Percentiles rank a stretch among this genome's conserved stretches.
phyloP scores from a whole-genome alignment of 2,797 vertebrate genomes.

The Toxotes lorentzi region DNA sequence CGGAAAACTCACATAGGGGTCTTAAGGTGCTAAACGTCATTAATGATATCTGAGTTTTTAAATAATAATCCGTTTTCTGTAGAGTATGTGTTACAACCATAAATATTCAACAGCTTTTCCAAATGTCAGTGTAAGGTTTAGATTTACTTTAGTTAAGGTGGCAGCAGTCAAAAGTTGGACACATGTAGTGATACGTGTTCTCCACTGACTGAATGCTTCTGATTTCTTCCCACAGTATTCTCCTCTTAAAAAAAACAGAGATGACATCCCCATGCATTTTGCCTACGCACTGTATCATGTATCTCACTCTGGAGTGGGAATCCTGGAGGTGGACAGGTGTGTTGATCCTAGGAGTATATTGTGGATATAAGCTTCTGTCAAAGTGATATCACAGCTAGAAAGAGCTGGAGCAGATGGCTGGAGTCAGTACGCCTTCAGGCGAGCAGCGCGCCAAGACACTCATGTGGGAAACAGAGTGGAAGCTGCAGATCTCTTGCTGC shows the following conservation, averaged over 20 bases:
- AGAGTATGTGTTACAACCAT: neutral
- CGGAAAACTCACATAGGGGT: neutral
- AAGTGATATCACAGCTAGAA: conserved; percentile 49
- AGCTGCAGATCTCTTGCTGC: conserved; percentile 20
- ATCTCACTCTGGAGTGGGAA: conserved; percentile 59
- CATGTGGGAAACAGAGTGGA: conserved; percentile 40
- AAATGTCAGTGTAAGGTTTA: neutral
- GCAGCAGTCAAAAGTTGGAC: neutral
- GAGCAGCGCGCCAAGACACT: conserved; percentile 17
- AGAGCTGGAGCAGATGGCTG: conserved; percentile 62
- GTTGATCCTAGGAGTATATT: conserved; percentile 55
- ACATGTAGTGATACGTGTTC: neutral
- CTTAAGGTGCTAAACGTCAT: neutral
- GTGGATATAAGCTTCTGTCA: conserved; percentile 69
- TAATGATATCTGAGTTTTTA: neutral
- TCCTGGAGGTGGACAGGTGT: conserved; percentile 75
- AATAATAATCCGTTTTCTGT: neutral
- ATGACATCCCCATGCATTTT: conserved; percentile 66
- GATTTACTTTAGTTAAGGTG: neutral
- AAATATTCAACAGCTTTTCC: neutral
- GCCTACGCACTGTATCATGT: conserved; percentile 51
- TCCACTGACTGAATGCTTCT: conserved; percentile 1
- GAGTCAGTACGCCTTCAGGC: conserved; percentile 38
- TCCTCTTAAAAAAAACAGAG: conserved; percentile 53
- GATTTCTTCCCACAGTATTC: conserved; percentile 20